These are phyloP conservation scores for Odocoileus hemionus DNA, from an alignment of 2,113 vertebrate species.

Conservation along the genomic window DNA sequence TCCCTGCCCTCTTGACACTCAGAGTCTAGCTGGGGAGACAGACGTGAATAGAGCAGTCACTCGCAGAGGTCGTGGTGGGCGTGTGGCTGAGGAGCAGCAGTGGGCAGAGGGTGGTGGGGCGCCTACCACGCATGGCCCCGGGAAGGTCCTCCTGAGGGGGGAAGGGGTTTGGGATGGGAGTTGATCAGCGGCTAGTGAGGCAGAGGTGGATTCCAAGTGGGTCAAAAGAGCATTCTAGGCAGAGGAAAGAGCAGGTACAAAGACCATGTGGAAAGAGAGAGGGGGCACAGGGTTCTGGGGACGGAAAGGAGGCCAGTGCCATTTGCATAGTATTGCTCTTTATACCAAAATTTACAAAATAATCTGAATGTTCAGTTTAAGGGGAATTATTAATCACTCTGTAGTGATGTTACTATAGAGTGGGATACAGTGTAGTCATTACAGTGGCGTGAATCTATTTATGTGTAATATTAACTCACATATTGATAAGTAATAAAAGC, in stretches of 20 bases:
- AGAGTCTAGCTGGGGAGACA: neutral
- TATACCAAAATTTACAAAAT: neutral
- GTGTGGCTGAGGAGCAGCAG: neutral
- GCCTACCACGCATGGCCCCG: neutral
- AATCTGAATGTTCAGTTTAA: neutral
- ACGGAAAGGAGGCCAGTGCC: neutral
- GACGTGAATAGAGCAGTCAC: neutral
- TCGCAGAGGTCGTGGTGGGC: neutral
- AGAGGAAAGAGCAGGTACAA: neutral
- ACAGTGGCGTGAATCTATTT: neutral
- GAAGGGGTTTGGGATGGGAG: neutral
- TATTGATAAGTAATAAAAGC: neutral
- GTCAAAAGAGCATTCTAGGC: neutral
- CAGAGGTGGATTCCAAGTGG: neutral
- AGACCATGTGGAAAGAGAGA: neutral
- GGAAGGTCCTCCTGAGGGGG: neutral
- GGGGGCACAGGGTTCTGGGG: neutral
- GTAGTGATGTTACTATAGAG: neutral
- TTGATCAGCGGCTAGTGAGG: neutral
- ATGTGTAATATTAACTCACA: neutral
- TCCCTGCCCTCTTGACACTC: neutral
- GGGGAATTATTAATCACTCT: neutral
- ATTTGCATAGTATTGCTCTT: neutral
- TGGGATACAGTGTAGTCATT: neutral
- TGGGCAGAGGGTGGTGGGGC: fast-evolving